phyloP scores from a whole-genome alignment of 2,888 invertebrate species.

The Apamea sordens region DNA sequence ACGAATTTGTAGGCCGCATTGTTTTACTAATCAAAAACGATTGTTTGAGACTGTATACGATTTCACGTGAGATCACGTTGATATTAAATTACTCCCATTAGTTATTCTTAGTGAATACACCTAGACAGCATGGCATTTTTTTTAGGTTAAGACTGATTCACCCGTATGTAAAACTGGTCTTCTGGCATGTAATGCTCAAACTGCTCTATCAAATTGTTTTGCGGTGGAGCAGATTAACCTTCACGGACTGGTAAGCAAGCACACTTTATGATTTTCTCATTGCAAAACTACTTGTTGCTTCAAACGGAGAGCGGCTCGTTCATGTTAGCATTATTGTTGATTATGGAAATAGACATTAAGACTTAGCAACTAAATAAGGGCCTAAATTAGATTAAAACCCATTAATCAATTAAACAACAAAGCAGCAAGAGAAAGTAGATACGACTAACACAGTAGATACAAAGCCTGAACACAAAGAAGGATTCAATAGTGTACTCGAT shows the following conservation, averaged over 20 bases:
- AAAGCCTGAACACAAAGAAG: conserved; percentile 53
- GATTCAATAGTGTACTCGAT: conserved; percentile 66
- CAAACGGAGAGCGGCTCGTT: neutral
- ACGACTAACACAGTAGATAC: conserved; percentile 31
- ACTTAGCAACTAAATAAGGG: neutral
- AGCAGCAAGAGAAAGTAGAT: conserved; percentile 45
- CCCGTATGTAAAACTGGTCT: neutral
- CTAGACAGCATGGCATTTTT: neutral
- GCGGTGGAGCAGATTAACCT: conserved; percentile 12
- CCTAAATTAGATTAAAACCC: conserved; percentile 14
- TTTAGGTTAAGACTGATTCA: neutral
- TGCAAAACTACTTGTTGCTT: neutral
- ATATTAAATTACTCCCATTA: conserved; percentile 64
- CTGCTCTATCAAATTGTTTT: conserved; percentile 12
- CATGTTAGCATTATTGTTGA: neutral
- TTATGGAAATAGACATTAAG: neutral
- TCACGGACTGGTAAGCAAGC: conserved; percentile 20
- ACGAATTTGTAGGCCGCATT: conserved; percentile 79
- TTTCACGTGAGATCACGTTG: conserved; percentile 72
- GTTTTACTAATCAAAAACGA: conserved; percentile 80
- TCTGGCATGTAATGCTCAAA: neutral
- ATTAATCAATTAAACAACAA: conserved; percentile 46
- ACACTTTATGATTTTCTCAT: neutral
- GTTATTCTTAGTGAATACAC: conserved; percentile 48
- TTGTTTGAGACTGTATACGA: conserved; percentile 72